Base-by-base conservation (phyloP, 2,113 vertebrate genomes). In the Buteo buteo region DNA sequence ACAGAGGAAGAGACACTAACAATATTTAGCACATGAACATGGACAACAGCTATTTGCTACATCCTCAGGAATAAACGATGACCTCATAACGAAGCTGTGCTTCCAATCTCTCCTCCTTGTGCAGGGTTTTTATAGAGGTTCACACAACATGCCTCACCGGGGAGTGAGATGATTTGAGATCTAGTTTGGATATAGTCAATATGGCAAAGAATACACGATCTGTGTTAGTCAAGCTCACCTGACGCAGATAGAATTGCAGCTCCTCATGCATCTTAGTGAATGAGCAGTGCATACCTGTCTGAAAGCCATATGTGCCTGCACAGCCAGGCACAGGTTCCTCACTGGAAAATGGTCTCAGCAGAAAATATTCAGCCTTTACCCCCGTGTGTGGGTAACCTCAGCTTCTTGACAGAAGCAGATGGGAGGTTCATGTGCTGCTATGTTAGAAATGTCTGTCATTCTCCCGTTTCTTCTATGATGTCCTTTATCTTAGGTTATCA, bases 401-500 rank as follows among this genome's bases (percentile, higher is more conserved):
- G 61, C 70, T 94, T 65, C 62, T 76, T 73, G 58, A 42, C 45
- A 85, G 89, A 90, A 89, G 84, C 80, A 95, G 92, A 95, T 94
- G 93, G 92, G 62, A 94, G 34, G 94, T 84, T 65, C 83, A 62
- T 91, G 96, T 90, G 88, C 83, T 95, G 83, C 83, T 94, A 32
- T 79, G 40, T 87, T 80, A 87, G 73, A 89, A 95, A 85, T 80
- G 65, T 76, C 88, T 93, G 84, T 70, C 89, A 87, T 94, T 94
- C 91, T 84, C 49, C 13, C 0, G 0, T 76, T 86, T 85, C 62
- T 66, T 76, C 78, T 70, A 1, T 91, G 97, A 2, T 91, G 97
- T 94, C 94, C 94, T 91, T 83, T 96, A n/a, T 65, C 70, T 91
- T 49, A 36, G 91, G 96, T 79, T 95, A 93, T 96, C 78, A 91